Base-by-base conservation (phyloP, 2,113 vertebrate genomes). In the Coptodon bakossiorum region DNA sequence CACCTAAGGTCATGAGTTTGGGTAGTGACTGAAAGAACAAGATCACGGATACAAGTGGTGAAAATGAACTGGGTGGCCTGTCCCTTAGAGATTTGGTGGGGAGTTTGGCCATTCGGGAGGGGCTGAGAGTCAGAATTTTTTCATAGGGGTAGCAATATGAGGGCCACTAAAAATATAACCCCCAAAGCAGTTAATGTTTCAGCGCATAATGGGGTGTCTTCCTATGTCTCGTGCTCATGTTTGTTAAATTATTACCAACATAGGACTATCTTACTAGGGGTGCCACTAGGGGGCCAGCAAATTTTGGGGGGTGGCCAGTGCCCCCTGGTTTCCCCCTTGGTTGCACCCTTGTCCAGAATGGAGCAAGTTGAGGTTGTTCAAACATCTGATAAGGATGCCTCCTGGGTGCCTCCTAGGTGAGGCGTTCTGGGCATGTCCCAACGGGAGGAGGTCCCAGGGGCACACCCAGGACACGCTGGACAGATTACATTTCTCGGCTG, bases 391-490 rank as follows among this genome's bases (percentile, higher is more conserved):
- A 36, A 63, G 9, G 61, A 66, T 66, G 61, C 61, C 61, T 1
- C 6, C 1, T 66, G 61, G 59, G 59, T 0, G 1, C 14, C 27
- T 59, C 22, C 56, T 59, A 29, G 27, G 27, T 59, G 27, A 59
- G 7, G 56, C 1, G 27, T 29, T 59, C 29, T 31, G 29, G 61
- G 0, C 6, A 66, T 36, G 59, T 63, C 1, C 6, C 59, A 63
- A 36, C 0, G 3, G 17, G 1, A 63, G 61, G 31, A 1, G 31
- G 31, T 36, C 61, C 59, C 61, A 12, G 61, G 0, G 9, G 0
- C 34, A 66, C 10, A 66, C 34, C 61, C 31, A 66, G 61, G 34
- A n/a, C 61, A 66, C 7, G 4, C 31, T 36, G 61, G 61, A 36
- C 31, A 66, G 61, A 36, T 36, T 66, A 36, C 1, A 5, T 66